phyloP scores from a whole-genome alignment of 2,113 vertebrate genomes.

The Guaruba guarouba region DNA sequence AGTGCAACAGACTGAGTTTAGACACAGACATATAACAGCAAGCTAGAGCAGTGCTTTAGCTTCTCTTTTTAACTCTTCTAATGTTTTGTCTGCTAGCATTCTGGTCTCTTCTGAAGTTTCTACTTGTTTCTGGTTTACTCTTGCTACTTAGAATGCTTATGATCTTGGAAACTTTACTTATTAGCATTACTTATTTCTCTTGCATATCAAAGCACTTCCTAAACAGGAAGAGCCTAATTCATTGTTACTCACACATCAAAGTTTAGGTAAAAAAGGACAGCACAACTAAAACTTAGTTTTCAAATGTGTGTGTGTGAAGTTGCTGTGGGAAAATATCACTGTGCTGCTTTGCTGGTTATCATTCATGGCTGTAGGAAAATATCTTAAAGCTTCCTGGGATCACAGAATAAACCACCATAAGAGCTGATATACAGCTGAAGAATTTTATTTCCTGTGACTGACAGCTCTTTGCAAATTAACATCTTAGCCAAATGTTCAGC shows the following conservation, averaged over 20 bases:
- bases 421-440: neutral
- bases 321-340: neutral
- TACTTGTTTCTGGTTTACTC: neutral
- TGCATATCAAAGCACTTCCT: neutral
- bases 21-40: neutral
- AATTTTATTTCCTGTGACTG: neutral
- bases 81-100: neutral
- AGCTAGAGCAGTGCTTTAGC: neutral
- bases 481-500: neutral
- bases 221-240: neutral
- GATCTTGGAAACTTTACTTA: neutral
- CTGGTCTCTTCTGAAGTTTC: neutral
- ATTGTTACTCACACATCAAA: neutral
- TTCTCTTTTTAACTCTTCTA: neutral
- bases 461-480: neutral
- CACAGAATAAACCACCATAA: neutral
- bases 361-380: neutral
- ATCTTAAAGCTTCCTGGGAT: neutral
- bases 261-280: neutral
- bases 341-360: neutral
- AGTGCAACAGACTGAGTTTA: neutral
- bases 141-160: neutral
- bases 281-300: neutral
- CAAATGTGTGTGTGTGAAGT: neutral
- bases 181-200: neutral